Conservation (phyloP, 2,888 invertebrate genomes). For the Argyresthia albistria region DNA sequence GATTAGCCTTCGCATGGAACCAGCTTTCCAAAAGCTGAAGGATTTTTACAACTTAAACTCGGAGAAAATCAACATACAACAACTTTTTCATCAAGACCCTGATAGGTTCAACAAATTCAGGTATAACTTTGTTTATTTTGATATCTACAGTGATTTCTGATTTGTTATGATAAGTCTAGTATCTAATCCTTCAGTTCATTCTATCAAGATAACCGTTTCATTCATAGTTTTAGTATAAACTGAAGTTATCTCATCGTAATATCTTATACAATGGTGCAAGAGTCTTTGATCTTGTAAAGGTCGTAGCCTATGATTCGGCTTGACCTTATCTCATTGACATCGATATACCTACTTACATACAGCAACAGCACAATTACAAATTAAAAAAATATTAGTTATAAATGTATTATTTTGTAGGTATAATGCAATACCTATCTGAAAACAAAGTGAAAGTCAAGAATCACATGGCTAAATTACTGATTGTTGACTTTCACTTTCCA, state of each 20-base stretch:
- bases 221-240: background rate
- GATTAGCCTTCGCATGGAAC: slow-evolving; percentile 66
- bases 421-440: too few species aligned
- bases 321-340: slow-evolving; percentile 10
- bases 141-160: slow-evolving; percentile 6
- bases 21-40: slow-evolving; percentile 82
- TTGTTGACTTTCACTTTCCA: too few species aligned
- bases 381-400: too few species aligned
- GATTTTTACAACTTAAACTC: slow-evolving; percentile 81
- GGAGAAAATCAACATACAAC: slow-evolving; percentile 82
- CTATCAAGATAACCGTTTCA: background rate
- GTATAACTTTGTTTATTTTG: slow-evolving; percentile 57
- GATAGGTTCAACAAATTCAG: slow-evolving; percentile 91
- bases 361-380: too few species aligned
- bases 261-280: background rate
- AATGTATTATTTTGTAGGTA: too few species aligned
- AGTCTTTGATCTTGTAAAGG: slow-evolving; percentile 22
- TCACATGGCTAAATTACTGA: too few species aligned
- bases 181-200: background rate
- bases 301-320: slow-evolving; percentile 23
- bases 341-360: too few species aligned
- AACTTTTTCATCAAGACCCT: slow-evolving; percentile 86
- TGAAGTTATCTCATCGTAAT: background rate
- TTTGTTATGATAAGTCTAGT: slow-evolving; percentile 1
- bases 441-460: too few species aligned